Evolutionary conservation across 2,797 vertebrate species (phyloP).

Genomic region (Strix occidentalis): DNA sequence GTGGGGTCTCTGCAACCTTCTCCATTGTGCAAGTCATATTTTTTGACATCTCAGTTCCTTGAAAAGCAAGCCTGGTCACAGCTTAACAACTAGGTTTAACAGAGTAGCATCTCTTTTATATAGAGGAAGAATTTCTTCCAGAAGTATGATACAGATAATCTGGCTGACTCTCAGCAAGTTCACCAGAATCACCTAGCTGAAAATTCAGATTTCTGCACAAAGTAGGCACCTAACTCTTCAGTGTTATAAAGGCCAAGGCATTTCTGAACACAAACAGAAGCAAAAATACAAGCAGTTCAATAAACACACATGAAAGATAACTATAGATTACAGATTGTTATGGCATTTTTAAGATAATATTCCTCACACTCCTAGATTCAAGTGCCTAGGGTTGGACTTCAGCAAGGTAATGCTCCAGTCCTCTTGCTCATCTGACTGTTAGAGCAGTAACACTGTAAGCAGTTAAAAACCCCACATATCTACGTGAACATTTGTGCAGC

Average conservation of each 20-base stretch:
- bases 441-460: neutral
- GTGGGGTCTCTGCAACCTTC: neutral
- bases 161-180: neutral
- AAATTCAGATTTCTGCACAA: neutral
- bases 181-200: neutral
- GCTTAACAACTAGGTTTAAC: neutral
- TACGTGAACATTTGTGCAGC: neutral
- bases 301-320: neutral
- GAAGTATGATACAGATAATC: neutral
- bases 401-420: neutral
- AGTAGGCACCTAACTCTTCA: neutral
- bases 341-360: neutral
- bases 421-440: neutral
- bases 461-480: neutral
- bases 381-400: neutral
- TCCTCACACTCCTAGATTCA: neutral
- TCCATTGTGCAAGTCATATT: neutral
- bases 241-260: neutral
- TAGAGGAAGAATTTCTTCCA: neutral
- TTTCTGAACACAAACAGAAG: neutral
- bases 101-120: neutral
- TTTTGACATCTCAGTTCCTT: neutral
- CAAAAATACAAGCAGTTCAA: neutral
- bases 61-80: neutral
- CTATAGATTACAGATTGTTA: neutral